phyloP scores from a whole-genome alignment of 2,888 invertebrate genomes.

The Callyntrura guangdongensis region DNA sequence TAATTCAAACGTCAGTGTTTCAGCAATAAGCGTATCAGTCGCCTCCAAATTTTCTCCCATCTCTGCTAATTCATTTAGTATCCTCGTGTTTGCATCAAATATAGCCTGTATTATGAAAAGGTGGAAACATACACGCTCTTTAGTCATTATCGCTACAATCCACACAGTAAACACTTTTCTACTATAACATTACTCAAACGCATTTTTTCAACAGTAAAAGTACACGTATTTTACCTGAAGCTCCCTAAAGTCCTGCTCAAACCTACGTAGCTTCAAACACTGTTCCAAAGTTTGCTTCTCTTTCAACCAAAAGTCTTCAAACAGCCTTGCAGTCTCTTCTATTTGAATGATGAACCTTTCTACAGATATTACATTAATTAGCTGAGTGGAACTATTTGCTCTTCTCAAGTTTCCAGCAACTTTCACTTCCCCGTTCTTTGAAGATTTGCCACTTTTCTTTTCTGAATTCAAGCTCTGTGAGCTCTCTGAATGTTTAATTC shows the following conservation, averaged over 20 bases:
- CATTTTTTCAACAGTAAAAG: no score
- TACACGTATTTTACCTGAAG: constrained; percentile 89
- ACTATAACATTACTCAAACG: no score
- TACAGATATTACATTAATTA: constrained; percentile 84
- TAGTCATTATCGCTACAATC: neutral
- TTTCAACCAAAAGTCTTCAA: constrained; percentile 97
- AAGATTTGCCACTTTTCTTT: constrained; percentile 66
- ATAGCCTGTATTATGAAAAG: constrained; percentile 88
- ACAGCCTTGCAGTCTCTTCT: constrained; percentile 97
- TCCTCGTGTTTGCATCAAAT: constrained; percentile 93
- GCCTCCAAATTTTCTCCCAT: constrained; percentile 94
- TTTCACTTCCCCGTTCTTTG: constrained; percentile 70
- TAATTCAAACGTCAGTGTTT: constrained; percentile 92
- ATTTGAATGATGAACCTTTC: constrained; percentile 94
- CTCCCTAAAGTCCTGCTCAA: constrained; percentile 98
- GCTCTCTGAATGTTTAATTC: constrained; percentile 86
- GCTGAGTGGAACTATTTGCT: constrained; percentile 81
- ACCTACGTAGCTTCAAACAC: constrained; percentile 95
- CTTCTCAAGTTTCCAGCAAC: constrained; percentile 66
- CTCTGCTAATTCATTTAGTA: constrained; percentile 94
- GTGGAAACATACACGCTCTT: constrained; percentile 85
- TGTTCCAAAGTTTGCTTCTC: constrained; percentile 96
- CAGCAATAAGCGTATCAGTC: constrained; percentile 92
- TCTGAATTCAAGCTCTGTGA: constrained; percentile 78
- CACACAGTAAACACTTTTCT: no score